Percentiles rank a stretch among this genome's conserved stretches.
Conservation (phyloP, 2,113 vertebrate species). For the Zeus faber region DNA sequence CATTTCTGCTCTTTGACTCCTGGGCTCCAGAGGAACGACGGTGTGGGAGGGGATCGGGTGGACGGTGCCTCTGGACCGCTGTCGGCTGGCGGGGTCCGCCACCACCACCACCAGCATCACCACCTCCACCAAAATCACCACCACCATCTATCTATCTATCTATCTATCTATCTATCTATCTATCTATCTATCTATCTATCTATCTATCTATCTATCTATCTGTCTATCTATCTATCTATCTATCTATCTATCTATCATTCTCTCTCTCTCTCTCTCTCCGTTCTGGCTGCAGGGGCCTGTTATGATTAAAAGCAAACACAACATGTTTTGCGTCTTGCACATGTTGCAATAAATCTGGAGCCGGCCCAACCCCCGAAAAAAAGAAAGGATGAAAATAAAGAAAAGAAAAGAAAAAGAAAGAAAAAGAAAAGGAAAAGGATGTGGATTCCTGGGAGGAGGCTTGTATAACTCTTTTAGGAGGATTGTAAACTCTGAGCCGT, state of each 20-base stretch:
- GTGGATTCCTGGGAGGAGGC: constrained; percentile 77
- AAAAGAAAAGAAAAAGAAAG: constrained; percentile 40
- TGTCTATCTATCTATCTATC: background rate
- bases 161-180: background rate
- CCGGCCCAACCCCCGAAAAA: constrained; percentile 71
- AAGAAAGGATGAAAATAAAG: constrained; percentile 35
- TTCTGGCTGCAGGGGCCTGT: constrained; percentile 32
- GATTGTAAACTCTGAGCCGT: constrained; percentile 79
- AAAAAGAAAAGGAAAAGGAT: constrained; percentile 15
- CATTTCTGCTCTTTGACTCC: constrained; percentile 80
- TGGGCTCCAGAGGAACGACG: constrained; percentile 66
- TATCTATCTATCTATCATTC: no score
- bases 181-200: background rate
- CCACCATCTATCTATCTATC: background rate
- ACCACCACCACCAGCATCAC: no score
- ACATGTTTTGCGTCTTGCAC: constrained; percentile 67
- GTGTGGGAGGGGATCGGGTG: constrained; percentile 61
- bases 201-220: background rate
- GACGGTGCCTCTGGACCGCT: constrained; percentile 7
- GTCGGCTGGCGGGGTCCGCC: constrained; percentile 11
- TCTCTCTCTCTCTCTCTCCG: constrained; percentile 34
- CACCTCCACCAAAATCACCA: background rate
- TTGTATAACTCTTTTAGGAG: constrained; percentile 76
- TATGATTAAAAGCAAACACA: constrained; percentile 61
- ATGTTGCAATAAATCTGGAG: constrained; percentile 83